phyloP scores from a whole-genome alignment of 1,140 invertebrate species.

The Drosophila nebulosa region DNA sequence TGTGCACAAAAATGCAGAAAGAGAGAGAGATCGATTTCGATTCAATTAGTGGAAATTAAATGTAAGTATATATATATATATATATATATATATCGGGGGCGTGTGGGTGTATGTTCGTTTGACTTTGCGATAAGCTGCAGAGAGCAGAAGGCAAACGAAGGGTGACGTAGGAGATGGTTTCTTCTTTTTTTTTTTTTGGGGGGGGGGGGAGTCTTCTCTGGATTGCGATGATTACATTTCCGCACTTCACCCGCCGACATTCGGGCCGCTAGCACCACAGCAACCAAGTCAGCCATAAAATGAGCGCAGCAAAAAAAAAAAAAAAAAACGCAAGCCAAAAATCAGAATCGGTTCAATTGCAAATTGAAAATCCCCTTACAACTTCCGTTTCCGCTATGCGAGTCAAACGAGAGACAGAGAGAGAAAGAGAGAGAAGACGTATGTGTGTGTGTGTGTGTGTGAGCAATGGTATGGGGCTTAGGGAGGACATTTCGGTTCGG shows the following conservation, averaged over 20 bases:
- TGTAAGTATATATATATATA: conserved; percentile 66
- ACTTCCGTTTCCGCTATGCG: conserved; percentile 72
- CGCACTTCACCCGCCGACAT: conserved; percentile 29
- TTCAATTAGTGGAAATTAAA: conserved; percentile 80
- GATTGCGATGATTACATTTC: conserved; percentile 78
- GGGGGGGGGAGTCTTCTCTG: background rate
- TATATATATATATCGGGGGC: background rate
- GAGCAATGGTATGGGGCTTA: background rate
- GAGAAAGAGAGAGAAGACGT: background rate
- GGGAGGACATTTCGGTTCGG: background rate
- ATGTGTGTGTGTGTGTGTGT: background rate
- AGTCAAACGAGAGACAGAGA: conserved; percentile 18
- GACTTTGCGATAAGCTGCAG: conserved; percentile 15
- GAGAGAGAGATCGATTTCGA: conserved; percentile 72
- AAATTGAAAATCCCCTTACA: conserved; percentile 80
- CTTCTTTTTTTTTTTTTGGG: background rate
- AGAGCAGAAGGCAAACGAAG: background rate
- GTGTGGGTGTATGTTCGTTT: conserved; percentile 29
- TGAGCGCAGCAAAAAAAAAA: conserved; percentile 49
- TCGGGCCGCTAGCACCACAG: conserved; percentile 29
- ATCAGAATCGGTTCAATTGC: conserved; percentile 76
- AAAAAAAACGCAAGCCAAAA: conserved; percentile 67
- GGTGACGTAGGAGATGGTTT: background rate
- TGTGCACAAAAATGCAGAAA: conserved; percentile 47
- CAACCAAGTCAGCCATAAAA: conserved; percentile 77